Base-by-base conservation (phyloP, 2,888 invertebrate species). In the Eupithecia pulchellata region DNA sequence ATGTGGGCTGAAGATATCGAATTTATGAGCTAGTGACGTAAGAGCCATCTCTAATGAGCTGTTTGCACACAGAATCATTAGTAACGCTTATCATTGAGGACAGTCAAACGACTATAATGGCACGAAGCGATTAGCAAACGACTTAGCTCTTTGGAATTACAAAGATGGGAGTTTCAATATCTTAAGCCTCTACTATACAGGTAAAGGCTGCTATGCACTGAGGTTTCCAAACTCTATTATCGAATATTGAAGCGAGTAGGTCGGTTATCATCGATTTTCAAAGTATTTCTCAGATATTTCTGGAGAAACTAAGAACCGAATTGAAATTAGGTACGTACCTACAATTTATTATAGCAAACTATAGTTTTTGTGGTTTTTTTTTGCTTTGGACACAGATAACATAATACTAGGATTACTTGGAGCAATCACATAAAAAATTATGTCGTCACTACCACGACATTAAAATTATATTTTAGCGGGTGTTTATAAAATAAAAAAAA, bases 51-150 rank as follows among this genome's bases (percentile, higher is more conserved):
- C 52, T 66, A 69, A 69, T 66, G 69, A 66, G 42, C 36, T 64
- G 68, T 71, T 76, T 64, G 70, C 67, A 71, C 72, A 71, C 66
- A 68, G 66, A 65, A 75, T 68, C 72, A 76, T 64, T 72, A 68
- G 71, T 71, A 65, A 62, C 68, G 60, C 71, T 75, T 76, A 77
- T 75, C 74, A 76, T 73, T 74, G 75, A 75, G 70, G 72, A 61
- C 75, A 74, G 65, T 73, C 63, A 70, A 73, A 72, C 73, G 74
- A 66, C 72, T 73, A 75, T 73, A 77, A 76, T 75, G 71, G 60
- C 57, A 72, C 71, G 69, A 73, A 77, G 78, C 73, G 76, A 77
- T 76, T 76, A 79, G 71, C 39, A 58, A 68, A 62, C 63, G 64
- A 68, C 74, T 72, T 68, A 63, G 65, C 61, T 69, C 77, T 72